Conservation (phyloP, 2,888 invertebrate genomes). For the Cloeon dipterum region DNA sequence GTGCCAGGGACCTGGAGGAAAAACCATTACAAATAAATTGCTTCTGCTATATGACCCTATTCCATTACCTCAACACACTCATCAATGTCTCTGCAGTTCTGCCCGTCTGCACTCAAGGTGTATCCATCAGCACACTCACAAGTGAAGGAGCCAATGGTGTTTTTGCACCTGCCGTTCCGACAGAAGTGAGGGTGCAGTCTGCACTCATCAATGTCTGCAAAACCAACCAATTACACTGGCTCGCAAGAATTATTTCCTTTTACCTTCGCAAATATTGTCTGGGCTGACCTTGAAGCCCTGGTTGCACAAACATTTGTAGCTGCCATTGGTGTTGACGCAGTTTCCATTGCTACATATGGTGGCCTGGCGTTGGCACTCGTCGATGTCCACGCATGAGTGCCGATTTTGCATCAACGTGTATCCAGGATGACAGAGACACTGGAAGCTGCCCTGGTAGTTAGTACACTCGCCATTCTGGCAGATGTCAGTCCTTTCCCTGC, state of each 20-base stretch:
- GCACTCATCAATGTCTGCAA: slow-evolving; percentile 56
- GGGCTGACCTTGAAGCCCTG: slow-evolving; percentile 52
- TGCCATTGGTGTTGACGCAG: slow-evolving; percentile 44
- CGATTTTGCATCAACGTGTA: slow-evolving; percentile 39
- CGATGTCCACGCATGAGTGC: slow-evolving; percentile 45
- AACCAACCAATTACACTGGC: not conserved
- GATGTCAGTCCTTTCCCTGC: slow-evolving; percentile 36
- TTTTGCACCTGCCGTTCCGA: slow-evolving; percentile 62
- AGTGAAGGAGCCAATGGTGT: slow-evolving; percentile 52
- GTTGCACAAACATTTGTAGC: slow-evolving; percentile 50
- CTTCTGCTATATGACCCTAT: not conserved
- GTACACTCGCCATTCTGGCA: slow-evolving; percentile 57
- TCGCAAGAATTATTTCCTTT: slow-evolving; percentile 8
- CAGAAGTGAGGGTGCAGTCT: slow-evolving; percentile 64
- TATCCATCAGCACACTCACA: slow-evolving; percentile 69
- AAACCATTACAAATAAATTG: not conserved
- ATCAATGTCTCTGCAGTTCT: slow-evolving; percentile 57
- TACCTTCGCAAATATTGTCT: slow-evolving; percentile 56
- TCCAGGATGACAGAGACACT: slow-evolving; percentile 52
- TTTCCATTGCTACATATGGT: slow-evolving; percentile 56
- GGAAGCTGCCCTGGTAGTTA: slow-evolving; percentile 54
- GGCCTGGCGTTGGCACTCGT: slow-evolving; percentile 47
- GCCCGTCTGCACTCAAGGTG: slow-evolving; percentile 42
- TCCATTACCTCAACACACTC: slow-evolving; percentile 41
- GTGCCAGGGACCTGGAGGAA: slow-evolving; percentile 23